Conservation (phyloP, 2,113 vertebrate species). For the Eulemur macaco region DNA sequence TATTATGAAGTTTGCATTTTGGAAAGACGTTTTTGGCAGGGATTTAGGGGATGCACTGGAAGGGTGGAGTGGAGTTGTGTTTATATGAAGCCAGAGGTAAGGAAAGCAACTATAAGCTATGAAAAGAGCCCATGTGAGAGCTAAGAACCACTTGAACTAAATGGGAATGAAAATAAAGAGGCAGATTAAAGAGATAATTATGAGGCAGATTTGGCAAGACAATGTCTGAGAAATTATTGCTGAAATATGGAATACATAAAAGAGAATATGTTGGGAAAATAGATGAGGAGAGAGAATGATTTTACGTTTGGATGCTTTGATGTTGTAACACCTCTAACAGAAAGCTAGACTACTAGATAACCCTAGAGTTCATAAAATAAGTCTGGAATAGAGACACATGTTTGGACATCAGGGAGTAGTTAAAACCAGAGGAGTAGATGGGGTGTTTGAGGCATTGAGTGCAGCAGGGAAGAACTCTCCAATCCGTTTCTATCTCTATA, state of each 20-base stretch:
- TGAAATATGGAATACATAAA: not conserved
- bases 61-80: not conserved
- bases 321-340: not conserved
- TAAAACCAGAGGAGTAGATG: conserved; percentile 23
- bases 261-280: conserved; percentile 42
- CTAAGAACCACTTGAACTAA: conserved; percentile 14
- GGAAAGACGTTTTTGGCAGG: not conserved
- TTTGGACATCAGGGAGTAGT: conserved; percentile 16
- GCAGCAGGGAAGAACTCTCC: not conserved
- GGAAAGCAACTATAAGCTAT: not conserved
- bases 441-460: not conserved
- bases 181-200: conserved; percentile 19
- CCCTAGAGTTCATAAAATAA: not conserved
- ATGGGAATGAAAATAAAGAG: conserved; percentile 10
- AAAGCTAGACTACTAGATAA: not conserved
- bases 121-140: not conserved
- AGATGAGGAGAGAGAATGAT: not conserved
- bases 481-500: not conserved
- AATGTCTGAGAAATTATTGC: conserved; percentile 39
- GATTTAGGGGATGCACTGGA: not conserved
- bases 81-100: not conserved
- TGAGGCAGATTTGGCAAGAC: conserved; percentile 11
- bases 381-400: not conserved
- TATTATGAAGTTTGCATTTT: conserved; percentile 17
- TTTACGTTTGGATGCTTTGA: conserved; percentile 12